A percentile compares a stretch with the other conserved stretches of the same genome.
Conservation (phyloP, 2,888 invertebrate species). For the Catocala nupta region DNA sequence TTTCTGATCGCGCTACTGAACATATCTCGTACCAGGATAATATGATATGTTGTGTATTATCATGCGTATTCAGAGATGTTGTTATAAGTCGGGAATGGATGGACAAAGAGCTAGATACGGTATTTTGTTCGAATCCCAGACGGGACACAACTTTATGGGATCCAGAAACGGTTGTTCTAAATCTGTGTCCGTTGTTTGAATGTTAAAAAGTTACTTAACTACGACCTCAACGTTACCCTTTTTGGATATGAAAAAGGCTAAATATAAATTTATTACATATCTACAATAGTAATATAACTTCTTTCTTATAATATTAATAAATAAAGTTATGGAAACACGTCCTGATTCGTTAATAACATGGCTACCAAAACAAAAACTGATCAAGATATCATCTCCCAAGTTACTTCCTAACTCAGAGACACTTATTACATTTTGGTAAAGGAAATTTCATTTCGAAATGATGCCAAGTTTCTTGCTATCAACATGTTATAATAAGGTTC, state of each 20-base stretch:
- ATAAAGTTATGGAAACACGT: not conserved
- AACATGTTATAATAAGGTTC: not conserved
- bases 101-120: not conserved
- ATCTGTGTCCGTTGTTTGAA: too few species aligned
- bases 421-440: constrained; percentile 12
- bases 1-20: constrained; percentile 17
- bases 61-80: constrained; percentile 2
- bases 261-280: too few species aligned
- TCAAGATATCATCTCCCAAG: constrained; percentile 3
- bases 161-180: too few species aligned
- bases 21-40: constrained; percentile 9
- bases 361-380: not conserved
- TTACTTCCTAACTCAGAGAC: constrained; percentile 9
- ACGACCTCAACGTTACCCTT: too few species aligned
- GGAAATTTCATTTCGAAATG: constrained; percentile 11
- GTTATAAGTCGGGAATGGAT: constrained; percentile 1
- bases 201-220: too few species aligned
- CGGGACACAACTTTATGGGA: too few species aligned
- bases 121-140: not conserved
- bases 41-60: constrained; percentile 27
- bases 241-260: too few species aligned
- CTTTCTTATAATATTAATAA: not conserved
- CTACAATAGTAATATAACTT: too few species aligned
- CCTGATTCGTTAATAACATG: not conserved
- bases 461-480: constrained; percentile 8